phyloP scores from a whole-genome alignment of 2,888 invertebrate genomes.

The Dione juno region DNA sequence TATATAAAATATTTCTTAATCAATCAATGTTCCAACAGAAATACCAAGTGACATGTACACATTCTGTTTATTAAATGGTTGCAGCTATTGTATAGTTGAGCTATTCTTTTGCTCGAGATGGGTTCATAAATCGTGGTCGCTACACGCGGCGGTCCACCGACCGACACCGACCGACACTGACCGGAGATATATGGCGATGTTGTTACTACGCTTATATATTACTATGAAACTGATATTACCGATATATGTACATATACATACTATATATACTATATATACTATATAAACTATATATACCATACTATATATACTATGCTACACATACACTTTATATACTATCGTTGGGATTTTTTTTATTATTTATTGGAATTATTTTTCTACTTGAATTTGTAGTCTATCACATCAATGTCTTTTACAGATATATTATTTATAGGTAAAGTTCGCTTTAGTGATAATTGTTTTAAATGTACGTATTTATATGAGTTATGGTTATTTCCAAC shows the following conservation, averaged over 20 bases:
- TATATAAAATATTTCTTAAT: no score
- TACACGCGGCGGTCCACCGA: constrained; percentile 13
- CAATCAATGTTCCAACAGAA: neutral
- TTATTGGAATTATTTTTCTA: no score
- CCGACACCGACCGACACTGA: constrained; percentile 11
- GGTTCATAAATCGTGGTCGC: constrained; percentile 25
- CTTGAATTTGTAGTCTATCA: no score
- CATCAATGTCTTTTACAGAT: no score
- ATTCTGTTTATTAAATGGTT: neutral
- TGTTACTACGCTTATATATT: constrained; percentile 5
- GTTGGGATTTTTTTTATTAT: no score
- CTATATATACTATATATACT: neutral
- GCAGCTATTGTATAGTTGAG: neutral
- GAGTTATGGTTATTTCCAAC: no score
- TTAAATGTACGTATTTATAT: no score
- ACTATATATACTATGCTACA: no score
- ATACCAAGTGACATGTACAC: neutral
- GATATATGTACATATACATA: neutral
- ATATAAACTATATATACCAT: neutral
- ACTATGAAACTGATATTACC: constrained; percentile 6
- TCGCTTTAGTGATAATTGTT: no score
- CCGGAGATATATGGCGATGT: constrained; percentile 24
- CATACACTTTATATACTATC: neutral
- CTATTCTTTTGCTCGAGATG: constrained; percentile 17
- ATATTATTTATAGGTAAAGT: no score